Percentiles rank a stretch among this genome's conserved stretches.
Conservation (phyloP, 2,797 vertebrate genomes). For the Onychomys leucogaster region DNA sequence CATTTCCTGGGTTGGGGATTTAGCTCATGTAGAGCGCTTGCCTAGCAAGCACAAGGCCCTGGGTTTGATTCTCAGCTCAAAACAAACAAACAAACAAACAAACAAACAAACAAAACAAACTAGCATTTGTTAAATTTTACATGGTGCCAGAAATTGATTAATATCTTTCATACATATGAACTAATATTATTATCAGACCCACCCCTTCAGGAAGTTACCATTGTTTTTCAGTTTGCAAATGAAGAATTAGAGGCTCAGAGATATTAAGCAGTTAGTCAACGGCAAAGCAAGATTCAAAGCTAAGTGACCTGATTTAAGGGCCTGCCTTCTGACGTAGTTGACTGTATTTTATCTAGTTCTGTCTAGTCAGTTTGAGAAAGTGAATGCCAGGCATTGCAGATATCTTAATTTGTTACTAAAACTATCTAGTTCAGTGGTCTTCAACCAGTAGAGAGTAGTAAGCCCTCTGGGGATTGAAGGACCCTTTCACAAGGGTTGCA, state of each 20-base stretch:
- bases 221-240: constrained; percentile 1
- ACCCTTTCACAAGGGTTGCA: background rate
- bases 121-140: constrained; percentile 18
- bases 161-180: background rate
- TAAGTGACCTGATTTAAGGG: background rate
- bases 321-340: background rate
- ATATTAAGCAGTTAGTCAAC: constrained; percentile 27
- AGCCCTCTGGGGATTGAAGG: background rate
- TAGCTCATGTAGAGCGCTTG: too few species aligned
- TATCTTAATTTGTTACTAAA: background rate
- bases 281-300: background rate
- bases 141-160: background rate
- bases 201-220: background rate
- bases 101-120: too few species aligned
- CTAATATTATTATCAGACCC: constrained; percentile 10
- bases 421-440: background rate
- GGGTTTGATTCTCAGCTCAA: too few species aligned
- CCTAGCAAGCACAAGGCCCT: too few species aligned
- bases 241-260: background rate
- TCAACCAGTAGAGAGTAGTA: background rate
- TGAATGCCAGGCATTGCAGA: background rate
- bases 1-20: too few species aligned
- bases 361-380: background rate
- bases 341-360: background rate
- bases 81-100: too few species aligned